These are phyloP conservation scores for Druon quercuslanigerum DNA, from an alignment of 1,140 invertebrate genomes.

Conservation along the genomic window DNA sequence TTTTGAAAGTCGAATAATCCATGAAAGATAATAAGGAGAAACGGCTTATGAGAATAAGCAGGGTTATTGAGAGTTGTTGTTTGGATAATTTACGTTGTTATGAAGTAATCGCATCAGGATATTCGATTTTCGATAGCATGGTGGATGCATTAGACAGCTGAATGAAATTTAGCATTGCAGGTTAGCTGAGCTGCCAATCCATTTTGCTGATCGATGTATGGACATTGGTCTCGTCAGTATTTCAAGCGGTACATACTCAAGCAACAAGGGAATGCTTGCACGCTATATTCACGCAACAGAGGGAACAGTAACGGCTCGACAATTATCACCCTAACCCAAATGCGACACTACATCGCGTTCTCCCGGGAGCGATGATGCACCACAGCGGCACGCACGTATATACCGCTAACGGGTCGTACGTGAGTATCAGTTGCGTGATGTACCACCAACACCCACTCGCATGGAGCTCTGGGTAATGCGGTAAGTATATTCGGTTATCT, in stretches of 20 bases:
- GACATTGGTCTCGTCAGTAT: neutral
- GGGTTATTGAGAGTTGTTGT: no score
- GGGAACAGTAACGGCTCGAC: slow-evolving; percentile 63
- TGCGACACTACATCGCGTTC: slow-evolving; percentile 38
- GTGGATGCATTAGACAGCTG: no score
- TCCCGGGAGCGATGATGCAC: slow-evolving; percentile 52
- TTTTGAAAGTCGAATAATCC: no score
- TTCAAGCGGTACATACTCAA: slow-evolving; percentile 19
- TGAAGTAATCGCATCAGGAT: no score
- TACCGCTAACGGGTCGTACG: slow-evolving; percentile 37
- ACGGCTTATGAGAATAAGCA: no score
- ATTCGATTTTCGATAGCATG: no score
- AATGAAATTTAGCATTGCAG: no score
- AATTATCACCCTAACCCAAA: slow-evolving; percentile 67
- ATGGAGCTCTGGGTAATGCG: slow-evolving; percentile 53
- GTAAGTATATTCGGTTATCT: slow-evolving; percentile 55
- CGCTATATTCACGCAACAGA: slow-evolving; percentile 54
- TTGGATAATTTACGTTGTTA: no score
- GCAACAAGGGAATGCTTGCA: slow-evolving; percentile 52
- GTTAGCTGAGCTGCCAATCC: slow-evolving; percentile 5
- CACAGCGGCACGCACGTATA: slow-evolving; percentile 55
- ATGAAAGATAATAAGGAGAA: no score
- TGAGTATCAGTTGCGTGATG: slow-evolving; percentile 52
- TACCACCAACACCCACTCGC: slow-evolving; percentile 46
- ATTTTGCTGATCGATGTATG: slow-evolving; percentile 32